These are phyloP conservation scores for Emydura subglobosa DNA, from an alignment of 2,113 vertebrate genomes.

Conservation along the genomic window DNA sequence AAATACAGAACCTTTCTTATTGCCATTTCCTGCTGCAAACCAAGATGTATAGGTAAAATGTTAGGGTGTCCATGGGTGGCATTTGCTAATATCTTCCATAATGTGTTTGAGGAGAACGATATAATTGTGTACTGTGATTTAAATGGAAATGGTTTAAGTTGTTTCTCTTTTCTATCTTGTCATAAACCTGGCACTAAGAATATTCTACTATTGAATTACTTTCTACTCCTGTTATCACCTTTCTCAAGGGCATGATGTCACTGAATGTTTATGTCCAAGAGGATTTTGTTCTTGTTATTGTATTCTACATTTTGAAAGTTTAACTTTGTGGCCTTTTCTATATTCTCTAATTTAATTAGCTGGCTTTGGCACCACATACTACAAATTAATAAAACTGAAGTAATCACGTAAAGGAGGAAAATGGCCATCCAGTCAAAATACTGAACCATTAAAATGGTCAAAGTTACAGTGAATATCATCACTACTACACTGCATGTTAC, in stretches of 20 bases:
- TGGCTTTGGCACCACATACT: background rate
- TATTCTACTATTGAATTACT: background rate
- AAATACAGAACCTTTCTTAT: constrained; percentile 62
- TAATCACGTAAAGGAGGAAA: background rate
- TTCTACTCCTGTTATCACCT: background rate
- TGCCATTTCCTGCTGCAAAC: constrained; percentile 44
- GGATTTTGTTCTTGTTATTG: background rate
- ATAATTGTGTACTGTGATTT: background rate
- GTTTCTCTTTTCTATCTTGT: background rate
- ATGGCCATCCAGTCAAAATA: background rate
- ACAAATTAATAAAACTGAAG: background rate
- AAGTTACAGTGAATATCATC: rapidly evolving
- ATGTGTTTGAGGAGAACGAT: background rate
- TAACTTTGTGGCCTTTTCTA: background rate
- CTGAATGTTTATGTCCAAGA: background rate
- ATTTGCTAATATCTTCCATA: background rate
- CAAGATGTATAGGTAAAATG: background rate
- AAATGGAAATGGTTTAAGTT: background rate
- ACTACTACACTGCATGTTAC: rapidly evolving
- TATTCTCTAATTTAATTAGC: background rate
- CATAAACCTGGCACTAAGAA: background rate
- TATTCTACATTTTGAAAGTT: rapidly evolving
- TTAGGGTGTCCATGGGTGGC: background rate
- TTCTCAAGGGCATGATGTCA: background rate
- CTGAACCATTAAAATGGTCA: background rate